Conservation (phyloP, 2,797 vertebrate species). For the Hafferia zeledoni region DNA sequence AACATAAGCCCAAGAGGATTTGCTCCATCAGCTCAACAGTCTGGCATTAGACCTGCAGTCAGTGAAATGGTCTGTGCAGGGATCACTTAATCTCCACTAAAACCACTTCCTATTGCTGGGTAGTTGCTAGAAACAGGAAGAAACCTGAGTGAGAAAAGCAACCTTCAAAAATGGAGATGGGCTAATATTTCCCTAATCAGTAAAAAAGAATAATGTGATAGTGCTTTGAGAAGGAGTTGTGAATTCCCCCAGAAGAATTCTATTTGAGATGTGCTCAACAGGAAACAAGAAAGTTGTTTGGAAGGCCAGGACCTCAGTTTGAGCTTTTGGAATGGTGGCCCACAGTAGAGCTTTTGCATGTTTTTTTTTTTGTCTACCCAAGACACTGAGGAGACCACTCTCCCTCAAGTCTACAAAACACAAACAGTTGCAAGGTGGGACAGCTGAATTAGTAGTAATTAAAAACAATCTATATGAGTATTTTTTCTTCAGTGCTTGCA, state of each 20-base stretch:
- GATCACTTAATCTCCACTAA: neutral
- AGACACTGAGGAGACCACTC: neutral
- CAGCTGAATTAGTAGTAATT: neutral
- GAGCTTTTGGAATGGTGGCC: neutral
- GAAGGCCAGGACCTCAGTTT: neutral
- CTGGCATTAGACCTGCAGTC: neutral
- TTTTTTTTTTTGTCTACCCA: neutral
- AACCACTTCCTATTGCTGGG: neutral
- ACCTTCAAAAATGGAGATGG: neutral
- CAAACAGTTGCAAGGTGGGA: neutral
- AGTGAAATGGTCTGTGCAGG: neutral
- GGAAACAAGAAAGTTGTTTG: neutral
- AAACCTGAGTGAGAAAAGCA: neutral
- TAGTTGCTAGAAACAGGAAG: neutral
- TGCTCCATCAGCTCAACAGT: neutral
- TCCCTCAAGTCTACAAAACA: neutral
- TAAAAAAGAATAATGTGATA: neutral
- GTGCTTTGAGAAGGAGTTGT: neutral
- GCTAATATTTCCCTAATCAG: neutral
- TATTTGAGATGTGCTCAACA: neutral
- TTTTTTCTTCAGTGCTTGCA: neutral
- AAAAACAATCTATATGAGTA: neutral
- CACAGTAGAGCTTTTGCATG: neutral
- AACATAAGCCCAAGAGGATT: neutral
- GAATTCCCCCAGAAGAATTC: neutral